These are phyloP conservation scores for Sycophaga agraensis DNA, from an alignment of 1,140 invertebrate genomes.

Conservation along the genomic window DNA sequence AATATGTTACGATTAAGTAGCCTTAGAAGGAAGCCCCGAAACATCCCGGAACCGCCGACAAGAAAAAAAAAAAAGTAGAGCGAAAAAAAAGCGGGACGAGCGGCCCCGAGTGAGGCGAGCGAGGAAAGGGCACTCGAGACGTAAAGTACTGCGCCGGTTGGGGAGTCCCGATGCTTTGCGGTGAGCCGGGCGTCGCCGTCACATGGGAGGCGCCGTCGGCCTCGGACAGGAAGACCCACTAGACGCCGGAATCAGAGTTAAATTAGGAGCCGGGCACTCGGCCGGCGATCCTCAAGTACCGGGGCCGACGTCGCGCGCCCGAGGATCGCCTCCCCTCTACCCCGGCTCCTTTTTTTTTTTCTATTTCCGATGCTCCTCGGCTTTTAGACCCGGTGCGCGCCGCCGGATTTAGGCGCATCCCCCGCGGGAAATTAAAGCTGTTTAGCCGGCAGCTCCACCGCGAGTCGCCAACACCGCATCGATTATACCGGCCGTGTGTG, in stretches of 20 bases:
- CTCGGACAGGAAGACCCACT: constrained; percentile 7
- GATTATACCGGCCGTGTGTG: constrained; percentile 14
- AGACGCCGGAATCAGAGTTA: constrained; percentile 36
- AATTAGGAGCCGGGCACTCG: constrained; percentile 33
- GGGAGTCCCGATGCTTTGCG: not conserved
- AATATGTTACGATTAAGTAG: too few species aligned
- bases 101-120: not conserved
- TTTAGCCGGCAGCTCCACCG: constrained; percentile 5
- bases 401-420: not conserved
- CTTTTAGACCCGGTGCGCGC: not conserved
- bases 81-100: not conserved
- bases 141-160: not conserved
- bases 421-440: constrained; percentile 8
- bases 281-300: not conserved
- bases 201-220: constrained; percentile 4
- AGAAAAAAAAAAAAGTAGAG: constrained; percentile 2
- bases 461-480: constrained; percentile 22
- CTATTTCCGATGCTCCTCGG: constrained; percentile 24
- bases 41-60: not conserved
- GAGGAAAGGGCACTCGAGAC: constrained; percentile 4
- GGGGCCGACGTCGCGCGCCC: not conserved
- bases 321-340: not conserved
- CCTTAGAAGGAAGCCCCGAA: constrained; percentile 10
- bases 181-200: too few species aligned
- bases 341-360: too few species aligned